A percentile compares a stretch with the other conserved stretches of the same genome.
These are phyloP conservation scores for Bellardia bayeri DNA, from an alignment of 2,888 invertebrate genomes.

Conservation along the genomic window DNA sequence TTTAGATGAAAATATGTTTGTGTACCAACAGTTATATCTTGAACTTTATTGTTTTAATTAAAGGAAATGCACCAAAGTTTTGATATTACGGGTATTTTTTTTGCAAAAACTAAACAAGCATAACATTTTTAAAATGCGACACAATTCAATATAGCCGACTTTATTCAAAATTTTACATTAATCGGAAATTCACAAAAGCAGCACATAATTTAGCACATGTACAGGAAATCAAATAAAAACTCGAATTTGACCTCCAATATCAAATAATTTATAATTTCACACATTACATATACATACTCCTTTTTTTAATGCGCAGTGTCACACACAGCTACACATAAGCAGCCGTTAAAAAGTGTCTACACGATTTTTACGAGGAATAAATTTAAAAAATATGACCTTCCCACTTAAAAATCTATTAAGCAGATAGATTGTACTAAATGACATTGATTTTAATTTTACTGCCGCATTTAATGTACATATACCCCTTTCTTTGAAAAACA, in stretches of 20 bases:
- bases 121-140: too few species aligned
- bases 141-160: too few species aligned
- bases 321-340: not conserved
- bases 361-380: constrained; percentile 7
- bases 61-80: too few species aligned
- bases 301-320: constrained; percentile 13
- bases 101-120: not conserved
- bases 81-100: too few species aligned
- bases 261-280: not conserved
- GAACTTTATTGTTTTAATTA: too few species aligned
- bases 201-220: not conserved
- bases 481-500: constrained; percentile 49
- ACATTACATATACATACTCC: not conserved
- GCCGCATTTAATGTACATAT: not conserved
- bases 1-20: too few species aligned
- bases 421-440: constrained; percentile 18
- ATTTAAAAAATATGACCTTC: constrained; percentile 38
- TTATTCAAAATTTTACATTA: too few species aligned
- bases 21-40: too few species aligned
- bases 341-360: constrained; percentile 1
- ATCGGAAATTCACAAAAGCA: not conserved
- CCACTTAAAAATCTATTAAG: constrained; percentile 23
- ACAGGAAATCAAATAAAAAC: not conserved
- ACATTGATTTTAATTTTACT: constrained; percentile 55
- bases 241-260: not conserved